A percentile compares a stretch with the other conserved stretches of the same genome.
These are phyloP conservation scores for Psilopsiagon aymara DNA, from an alignment of 2,113 vertebrate genomes.

Conservation along the genomic window DNA sequence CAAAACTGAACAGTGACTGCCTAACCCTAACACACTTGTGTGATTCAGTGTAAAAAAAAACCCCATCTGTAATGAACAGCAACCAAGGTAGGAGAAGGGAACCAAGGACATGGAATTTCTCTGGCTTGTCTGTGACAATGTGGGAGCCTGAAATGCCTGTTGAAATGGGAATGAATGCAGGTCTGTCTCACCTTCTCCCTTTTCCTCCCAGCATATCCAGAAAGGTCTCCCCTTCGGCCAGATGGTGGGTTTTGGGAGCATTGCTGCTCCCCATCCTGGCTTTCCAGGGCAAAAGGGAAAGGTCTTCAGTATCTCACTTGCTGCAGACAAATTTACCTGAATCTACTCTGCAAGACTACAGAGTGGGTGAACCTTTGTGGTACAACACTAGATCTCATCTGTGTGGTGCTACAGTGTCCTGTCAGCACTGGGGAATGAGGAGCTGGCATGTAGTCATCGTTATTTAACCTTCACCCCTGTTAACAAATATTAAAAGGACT, in stretches of 20 bases:
- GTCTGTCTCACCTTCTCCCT: background rate
- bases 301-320: background rate
- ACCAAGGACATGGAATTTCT: background rate
- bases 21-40: background rate
- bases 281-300: background rate
- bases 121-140: background rate
- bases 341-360: background rate
- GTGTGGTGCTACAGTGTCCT: accelerated
- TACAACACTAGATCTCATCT: background rate
- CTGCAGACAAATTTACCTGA: background rate
- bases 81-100: background rate
- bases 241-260: background rate
- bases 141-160: background rate
- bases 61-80: background rate
- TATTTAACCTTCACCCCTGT: background rate
- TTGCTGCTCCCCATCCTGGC: background rate
- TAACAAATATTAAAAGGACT: background rate
- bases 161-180: background rate
- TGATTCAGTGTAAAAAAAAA: background rate
- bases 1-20: background rate
- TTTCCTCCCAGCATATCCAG: accelerated
- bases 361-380: background rate
- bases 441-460: background rate
- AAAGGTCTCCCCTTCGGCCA: background rate
- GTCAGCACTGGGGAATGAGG: background rate